Evolutionary conservation across 2,888 invertebrate genomes (phyloP).

Genomic region (Callimorpha dominula): DNA sequence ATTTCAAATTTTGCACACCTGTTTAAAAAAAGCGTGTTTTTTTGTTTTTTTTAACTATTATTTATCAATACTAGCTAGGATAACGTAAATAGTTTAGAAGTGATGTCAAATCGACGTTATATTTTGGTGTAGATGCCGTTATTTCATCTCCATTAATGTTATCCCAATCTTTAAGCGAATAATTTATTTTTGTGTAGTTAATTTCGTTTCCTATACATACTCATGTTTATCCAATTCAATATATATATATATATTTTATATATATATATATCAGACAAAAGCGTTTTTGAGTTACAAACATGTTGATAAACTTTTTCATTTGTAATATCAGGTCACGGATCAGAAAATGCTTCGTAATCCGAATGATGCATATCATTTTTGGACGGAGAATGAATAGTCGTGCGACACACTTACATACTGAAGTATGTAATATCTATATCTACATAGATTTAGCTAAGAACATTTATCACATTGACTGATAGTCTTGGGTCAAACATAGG

Average conservation of each 20-base stretch:
- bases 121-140: too few species aligned
- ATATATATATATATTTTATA: not conserved
- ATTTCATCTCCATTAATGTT: too few species aligned
- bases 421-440: not conserved
- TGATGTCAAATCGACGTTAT: too few species aligned
- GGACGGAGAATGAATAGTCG: not conserved
- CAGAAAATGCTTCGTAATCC: not conserved
- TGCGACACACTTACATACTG: not conserved
- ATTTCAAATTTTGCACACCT: too few species aligned
- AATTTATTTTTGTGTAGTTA: too few species aligned
- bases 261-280: not conserved
- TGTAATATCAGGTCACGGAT: not conserved
- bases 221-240: not conserved
- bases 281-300: not conserved
- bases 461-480: constrained; percentile 19
- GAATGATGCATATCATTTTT: not conserved
- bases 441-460: not conserved
- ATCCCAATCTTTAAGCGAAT: too few species aligned
- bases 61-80: too few species aligned
- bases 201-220: too few species aligned
- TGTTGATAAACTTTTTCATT: too few species aligned
- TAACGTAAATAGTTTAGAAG: too few species aligned
- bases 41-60: too few species aligned
- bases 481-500: not conserved
- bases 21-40: too few species aligned